These are phyloP conservation scores for Dryobota labecula DNA, from an alignment of 2,888 invertebrate genomes.

Conservation along the genomic window DNA sequence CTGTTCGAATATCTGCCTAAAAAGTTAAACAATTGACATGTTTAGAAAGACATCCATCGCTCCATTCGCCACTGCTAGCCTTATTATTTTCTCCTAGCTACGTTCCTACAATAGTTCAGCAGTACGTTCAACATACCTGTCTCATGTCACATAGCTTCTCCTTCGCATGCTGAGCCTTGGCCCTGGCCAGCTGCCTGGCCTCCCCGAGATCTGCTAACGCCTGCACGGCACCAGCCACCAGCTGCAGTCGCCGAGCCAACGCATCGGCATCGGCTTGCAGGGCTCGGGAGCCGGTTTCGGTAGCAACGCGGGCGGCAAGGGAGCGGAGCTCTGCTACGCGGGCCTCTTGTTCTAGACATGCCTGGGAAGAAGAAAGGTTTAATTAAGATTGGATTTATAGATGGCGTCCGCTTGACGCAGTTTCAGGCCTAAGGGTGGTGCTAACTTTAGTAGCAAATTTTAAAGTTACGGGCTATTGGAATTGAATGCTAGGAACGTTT, in stretches of 20 bases:
- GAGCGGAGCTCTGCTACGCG: conserved; percentile 94
- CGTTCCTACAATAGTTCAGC: neutral
- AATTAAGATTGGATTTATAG: neutral
- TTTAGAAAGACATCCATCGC: no score
- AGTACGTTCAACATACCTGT: conserved; percentile 90
- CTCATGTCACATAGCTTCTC: conserved; percentile 93
- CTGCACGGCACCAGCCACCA: conserved; percentile 94
- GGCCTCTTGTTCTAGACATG: conserved; percentile 94
- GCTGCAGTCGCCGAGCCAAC: conserved; percentile 93
- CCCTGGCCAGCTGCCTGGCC: conserved; percentile 91
- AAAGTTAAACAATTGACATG: no score
- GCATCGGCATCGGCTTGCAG: conserved; percentile 95
- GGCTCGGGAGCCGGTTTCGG: conserved; percentile 94
- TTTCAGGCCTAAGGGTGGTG: conserved; percentile 6
- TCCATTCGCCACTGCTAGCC: no score
- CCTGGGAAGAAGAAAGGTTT: conserved; percentile 84
- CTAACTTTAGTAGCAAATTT: neutral
- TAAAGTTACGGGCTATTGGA: neutral
- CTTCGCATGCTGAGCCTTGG: conserved; percentile 91
- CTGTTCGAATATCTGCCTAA: neutral
- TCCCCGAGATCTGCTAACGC: conserved; percentile 95
- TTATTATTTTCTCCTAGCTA: neutral
- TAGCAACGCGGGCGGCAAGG: conserved; percentile 94
- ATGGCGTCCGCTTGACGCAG: no score
- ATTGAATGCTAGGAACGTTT: neutral